These are phyloP conservation scores for Antedon bifida DNA, from an alignment of 35 echinoderm and acorn worm genomes.

Conservation along the genomic window DNA sequence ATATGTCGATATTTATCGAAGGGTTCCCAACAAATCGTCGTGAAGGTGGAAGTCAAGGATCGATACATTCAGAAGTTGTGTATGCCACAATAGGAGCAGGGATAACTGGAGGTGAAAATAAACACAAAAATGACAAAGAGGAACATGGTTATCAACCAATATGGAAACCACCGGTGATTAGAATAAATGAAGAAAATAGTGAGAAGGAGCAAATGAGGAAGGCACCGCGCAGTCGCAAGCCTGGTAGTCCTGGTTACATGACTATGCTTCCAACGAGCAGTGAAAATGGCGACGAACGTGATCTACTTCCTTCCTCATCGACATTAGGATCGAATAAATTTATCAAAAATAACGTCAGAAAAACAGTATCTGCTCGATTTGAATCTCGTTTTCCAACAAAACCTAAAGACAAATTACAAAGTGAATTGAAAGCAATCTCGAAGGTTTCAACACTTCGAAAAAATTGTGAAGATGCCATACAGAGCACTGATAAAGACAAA, in stretches of 20 bases:
- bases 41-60: neutral
- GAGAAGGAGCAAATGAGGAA: neutral
- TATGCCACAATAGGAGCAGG: neutral
- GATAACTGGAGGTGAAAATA: neutral
- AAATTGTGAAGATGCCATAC: neutral
- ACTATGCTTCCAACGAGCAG: neutral
- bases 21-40: neutral
- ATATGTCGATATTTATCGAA: neutral
- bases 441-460: neutral
- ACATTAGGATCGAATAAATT: neutral
- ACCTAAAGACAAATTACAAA: neutral
- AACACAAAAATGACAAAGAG: neutral
- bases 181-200: neutral
- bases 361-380: neutral
- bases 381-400: neutral
- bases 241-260: neutral
- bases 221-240: neutral
- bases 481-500: neutral
- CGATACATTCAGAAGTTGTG: neutral
- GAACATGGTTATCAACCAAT: neutral
- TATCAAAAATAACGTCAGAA: neutral
- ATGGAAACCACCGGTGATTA: neutral
- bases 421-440: neutral
- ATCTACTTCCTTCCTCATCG: neutral
- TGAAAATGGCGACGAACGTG: neutral